These are phyloP conservation scores for Nothobranchius furzeri DNA, from an alignment of 2,113 vertebrate species.

Conservation along the genomic window DNA sequence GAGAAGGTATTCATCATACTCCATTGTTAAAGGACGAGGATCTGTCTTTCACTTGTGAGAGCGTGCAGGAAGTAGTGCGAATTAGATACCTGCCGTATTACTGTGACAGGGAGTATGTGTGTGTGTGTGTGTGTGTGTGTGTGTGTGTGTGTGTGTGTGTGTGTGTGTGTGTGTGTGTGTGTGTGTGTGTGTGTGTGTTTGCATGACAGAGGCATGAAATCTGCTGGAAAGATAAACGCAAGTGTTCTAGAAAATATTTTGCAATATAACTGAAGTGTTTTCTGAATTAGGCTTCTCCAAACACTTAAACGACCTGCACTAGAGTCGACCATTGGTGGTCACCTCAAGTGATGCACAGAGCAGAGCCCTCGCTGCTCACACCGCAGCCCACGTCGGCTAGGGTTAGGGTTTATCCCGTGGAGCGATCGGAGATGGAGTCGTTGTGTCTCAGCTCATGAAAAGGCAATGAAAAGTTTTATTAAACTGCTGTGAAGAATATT, in stretches of 20 bases:
- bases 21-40: constrained; percentile 53
- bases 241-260: constrained; percentile 2
- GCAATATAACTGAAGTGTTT: constrained; percentile 6
- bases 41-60: constrained; percentile 42
- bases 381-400: background rate
- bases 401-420: background rate
- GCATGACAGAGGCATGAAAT: background rate
- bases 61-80: constrained; percentile 19
- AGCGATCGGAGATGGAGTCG: background rate
- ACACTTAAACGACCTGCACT: background rate
- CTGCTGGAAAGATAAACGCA: constrained; percentile 44
- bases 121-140: constrained; percentile 7
- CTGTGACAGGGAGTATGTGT: constrained; percentile 10
- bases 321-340: background rate
- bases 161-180: background rate
- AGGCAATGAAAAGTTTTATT: background rate
- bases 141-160: background rate
- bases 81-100: constrained; percentile 23
- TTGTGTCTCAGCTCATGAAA: background rate
- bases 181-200: background rate
- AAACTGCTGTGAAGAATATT: background rate
- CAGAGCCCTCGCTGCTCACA: background rate
- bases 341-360: background rate
- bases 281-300: background rate
- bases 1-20: constrained; percentile 52